Evolutionary conservation across 2,888 invertebrate genomes (phyloP), one percentile per base, ranked within the genome.

Genomic region (Nemoura dubitans): DNA sequence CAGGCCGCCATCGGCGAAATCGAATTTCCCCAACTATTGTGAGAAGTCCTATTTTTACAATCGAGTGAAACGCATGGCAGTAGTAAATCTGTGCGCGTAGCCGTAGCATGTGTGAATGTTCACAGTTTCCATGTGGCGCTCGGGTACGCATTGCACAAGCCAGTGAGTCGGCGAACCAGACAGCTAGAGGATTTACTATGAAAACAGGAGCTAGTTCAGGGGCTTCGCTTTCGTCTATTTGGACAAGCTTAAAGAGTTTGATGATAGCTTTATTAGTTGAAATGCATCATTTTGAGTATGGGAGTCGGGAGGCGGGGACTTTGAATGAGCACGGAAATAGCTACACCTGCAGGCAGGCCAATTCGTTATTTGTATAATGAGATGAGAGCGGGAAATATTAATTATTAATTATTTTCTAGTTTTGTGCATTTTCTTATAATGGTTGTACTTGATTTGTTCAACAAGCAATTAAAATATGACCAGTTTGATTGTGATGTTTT

Each of bases 241-340:
- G 59, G 59, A 59, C 59, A 59, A 59, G 59, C 59, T 59, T 7
- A 59, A 59, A 59, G 59, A 59, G 59, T 59, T 59, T 59, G 59
- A 59, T 59, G 59, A 59, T 59, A 59, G 59, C 59, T 59, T 21
- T 59, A 59, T 59, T 59, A 59, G 59, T 59, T 59, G 14, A 59
- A 59, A 59, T 59, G 10, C 2, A 59, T 59, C 59, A 59, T 59
- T 59, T 59, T 59, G 59, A 59, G 59, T 14, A 21, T 21, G 1
- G 59, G 21, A 59, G 59, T 59, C 14, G 21, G 59, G 6, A 59
- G 21, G 10, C 59, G 2, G 14, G 21, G 59, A 1, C 2, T 7
- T 59, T 59, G 59, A 14, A 1, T 7, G 59, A 1, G 14, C 14
- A 59, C 10, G 21, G 16, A 59, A 59, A 59, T 59, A 59, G 59